A percentile compares a stretch with the other conserved stretches of the same genome.
These are phyloP conservation scores for Lophotriccus pileatus DNA, from an alignment of 2,797 vertebrate genomes.

Conservation along the genomic window DNA sequence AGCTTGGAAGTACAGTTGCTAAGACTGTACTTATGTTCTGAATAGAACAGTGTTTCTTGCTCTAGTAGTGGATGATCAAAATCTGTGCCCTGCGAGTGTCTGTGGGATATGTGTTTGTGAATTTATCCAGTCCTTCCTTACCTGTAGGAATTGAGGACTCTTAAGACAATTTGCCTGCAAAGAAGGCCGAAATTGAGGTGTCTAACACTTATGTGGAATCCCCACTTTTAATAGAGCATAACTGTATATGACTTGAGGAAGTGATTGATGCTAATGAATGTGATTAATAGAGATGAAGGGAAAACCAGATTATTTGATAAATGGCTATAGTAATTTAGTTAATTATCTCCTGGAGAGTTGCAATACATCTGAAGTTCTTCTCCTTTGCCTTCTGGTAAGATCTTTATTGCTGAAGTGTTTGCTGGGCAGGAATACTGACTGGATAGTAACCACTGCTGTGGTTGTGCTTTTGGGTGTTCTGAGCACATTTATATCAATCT, in stretches of 20 bases:
- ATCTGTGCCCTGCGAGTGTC: background rate
- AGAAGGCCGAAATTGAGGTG: constrained; percentile 54
- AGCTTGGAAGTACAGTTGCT: background rate
- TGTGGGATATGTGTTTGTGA: background rate
- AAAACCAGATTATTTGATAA: constrained; percentile 70
- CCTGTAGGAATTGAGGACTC: background rate
- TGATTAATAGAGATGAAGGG: constrained; percentile 60
- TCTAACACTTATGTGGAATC: constrained; percentile 34
- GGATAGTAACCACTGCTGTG: background rate
- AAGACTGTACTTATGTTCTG: background rate
- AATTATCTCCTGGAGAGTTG: constrained; percentile 69
- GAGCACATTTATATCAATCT: background rate
- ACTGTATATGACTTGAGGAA: constrained; percentile 63
- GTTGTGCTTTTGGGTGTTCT: background rate
- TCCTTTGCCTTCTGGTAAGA: constrained; percentile 35
- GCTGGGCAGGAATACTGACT: background rate
- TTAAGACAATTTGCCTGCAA: background rate
- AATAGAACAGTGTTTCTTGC: constrained; percentile 9
- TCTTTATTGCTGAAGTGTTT: constrained; percentile 5
- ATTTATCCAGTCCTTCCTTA: background rate
- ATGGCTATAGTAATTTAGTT: constrained; percentile 71
- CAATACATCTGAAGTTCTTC: constrained; percentile 63
- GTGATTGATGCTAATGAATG: constrained; percentile 66
- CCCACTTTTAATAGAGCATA: constrained; percentile 43
- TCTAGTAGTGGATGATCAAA: background rate